Base-by-base conservation (phyloP, 2,113 vertebrate genomes). In the Anolis sagrei region DNA sequence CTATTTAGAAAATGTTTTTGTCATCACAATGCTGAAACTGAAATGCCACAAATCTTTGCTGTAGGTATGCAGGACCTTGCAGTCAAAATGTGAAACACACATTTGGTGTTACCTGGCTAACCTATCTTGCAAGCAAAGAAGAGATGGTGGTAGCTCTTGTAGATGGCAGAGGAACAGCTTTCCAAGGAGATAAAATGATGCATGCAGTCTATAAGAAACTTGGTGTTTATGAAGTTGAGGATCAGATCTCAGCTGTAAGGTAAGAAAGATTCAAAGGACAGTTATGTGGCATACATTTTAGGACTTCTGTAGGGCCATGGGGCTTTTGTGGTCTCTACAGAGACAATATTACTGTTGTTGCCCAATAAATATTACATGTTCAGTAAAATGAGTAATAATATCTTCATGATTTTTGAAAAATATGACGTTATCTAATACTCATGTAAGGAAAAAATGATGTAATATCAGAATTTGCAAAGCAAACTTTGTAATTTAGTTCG, bases 101-200 rank as follows among this genome's bases (percentile, higher is more conserved):
- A 2, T 97, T 97, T 79, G 78, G 93, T 70, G 85, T 97, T 91
- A 93, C 92, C 76, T 97, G 97, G 97, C 95, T 93, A 90, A 96
- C 96, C 9, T 97, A 97, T 54, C 95, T 97, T 66, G 95, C 96
- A 90, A 97, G 97, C 91, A 95, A 96, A 87, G 97, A 97, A 86
- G 95, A 88, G 54, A 95, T 97, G 82, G 90, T 97, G 85, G 90
- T 97, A 90, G 96, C 95, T 80, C 92, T 97, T 49, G 95, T 97
- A 87, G 97, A 97, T 93, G 97, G 97, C 49, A 93, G 97, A 93
- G 97, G 97, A 44, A 97, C 96, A 76, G 97, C 95, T 87, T 97
- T 96, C 84, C 96, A 94, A 93, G 97, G 97, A 76, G 96, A 97
- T 93, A 96, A 96, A 86, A 73, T 97, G 86, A 92, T 97, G 86